Evolutionary conservation across 1,140 invertebrate genomes (phyloP), one percentile per base, ranked within the genome.

Genomic region (Pseudoatta argentina): DNA sequence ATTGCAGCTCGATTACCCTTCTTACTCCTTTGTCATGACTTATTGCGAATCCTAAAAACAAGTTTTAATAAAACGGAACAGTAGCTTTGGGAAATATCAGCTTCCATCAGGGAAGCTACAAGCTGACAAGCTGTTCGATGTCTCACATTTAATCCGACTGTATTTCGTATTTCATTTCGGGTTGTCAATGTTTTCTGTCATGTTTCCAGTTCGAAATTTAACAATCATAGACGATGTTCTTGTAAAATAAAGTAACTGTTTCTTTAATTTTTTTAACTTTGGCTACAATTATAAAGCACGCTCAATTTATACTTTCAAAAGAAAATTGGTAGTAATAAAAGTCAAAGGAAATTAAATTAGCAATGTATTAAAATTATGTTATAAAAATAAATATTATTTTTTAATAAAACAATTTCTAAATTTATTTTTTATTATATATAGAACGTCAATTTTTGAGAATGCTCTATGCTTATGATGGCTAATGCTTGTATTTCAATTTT

Each of bases 21-120:
- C 6, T 18, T 14, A 2, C 0, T 64, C 12, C 44, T 53, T 21
- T 18, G n/a, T 57, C 51, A 39, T 8, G 48, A 27, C 57, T 69
- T 59, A 59, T 72, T 82, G 24, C 39, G 8, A 82, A 27, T 48
- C 39, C 14, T 73, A 83, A 51, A 83, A 83, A 82, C 53, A 83
- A 75, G 12, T 83, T 75, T 83, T 75, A 83, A 83, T 83, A 83
- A 83, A 83, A 83, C 14, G 24, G 16, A 48, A 5, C 39, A 8
- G 55, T 30, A 30, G 21, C 10, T 69, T 6, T 21, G 66, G 5
- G 16, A 51, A 83, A 75, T 61, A 8, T 73, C 73, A 30, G 21
- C 59, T 82, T 21, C 48, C 48, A 71, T n/a, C 14, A 18, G 30
- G n/a, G 6, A 51, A 61, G 2, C 30, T 30, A 18, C 34, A 2